Base-by-base conservation (phyloP, 2,113 vertebrate genomes). In the Chiloscyllium plagiosum region DNA sequence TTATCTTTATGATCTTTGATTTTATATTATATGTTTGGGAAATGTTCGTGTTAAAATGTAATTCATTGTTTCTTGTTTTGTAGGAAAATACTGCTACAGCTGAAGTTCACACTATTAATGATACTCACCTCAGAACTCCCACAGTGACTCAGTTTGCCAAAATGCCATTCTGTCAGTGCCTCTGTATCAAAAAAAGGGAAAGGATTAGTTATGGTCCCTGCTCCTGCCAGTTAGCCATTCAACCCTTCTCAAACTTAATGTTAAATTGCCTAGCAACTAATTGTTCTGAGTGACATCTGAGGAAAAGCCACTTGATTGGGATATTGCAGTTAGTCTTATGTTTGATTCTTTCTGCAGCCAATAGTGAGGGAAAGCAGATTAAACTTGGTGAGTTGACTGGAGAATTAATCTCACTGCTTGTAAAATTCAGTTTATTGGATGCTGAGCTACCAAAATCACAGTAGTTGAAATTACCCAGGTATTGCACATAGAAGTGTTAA, bases 11-110 rank as follows among this genome's bases (percentile, higher is more conserved):
- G 47, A 68, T 17, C 37, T 70, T 92, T 22, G 66, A 47, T 70
- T 68, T 37, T 70, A 13, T n/a, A 65, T 42, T 24, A 52, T 22
- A 4, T 93, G 22, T 68, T 22, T 24, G 7, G n/a, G 89, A 93
- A 93, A 66, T 68, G 33, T 93, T 93, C 19, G 17, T 66, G 65
- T 93, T 93, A 37, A 93, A 93, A 93, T 66, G n/a, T 93, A 93
- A 93, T 66, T 66, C 8, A 6, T 15, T n/a, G 12, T 65, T 92
- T 15, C 78, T 83, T 15, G 5, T 83, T 83, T 83, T 83, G 37
- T 83, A 37, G 47, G 22, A 52, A 70, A 29, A 10, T 72, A 12
- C 0, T 26, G 19, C 24, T 26, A 68, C 22, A 94, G 50, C 19
- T 33, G 8, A 70, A 72, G 93, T 72, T 50, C 68, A 42, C 29